Evolutionary conservation across 1,140 invertebrate species (phyloP).

Genomic region (Drosophila fuyamai): DNA sequence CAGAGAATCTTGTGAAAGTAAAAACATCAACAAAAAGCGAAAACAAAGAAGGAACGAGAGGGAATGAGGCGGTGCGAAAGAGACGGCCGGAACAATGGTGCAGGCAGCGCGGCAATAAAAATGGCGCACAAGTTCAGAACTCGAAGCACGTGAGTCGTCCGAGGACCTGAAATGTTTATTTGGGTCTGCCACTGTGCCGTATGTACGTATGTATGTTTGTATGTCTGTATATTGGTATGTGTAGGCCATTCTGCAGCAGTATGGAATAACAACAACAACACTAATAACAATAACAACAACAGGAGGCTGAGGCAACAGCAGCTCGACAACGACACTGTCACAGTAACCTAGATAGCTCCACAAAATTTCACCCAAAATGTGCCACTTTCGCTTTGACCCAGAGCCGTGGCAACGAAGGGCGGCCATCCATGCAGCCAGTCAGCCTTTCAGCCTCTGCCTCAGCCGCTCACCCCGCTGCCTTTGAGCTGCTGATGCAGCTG

Average conservation of each 20-base stretch:
- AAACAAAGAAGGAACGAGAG: conserved; percentile 24
- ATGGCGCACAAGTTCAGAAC: conserved; percentile 80
- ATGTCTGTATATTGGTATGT: conserved; percentile 35
- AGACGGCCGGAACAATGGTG: conserved; percentile 63
- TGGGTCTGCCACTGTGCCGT: conserved; percentile 55
- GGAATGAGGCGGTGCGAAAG: conserved; percentile 6
- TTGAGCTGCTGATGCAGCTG: conserved; percentile 16
- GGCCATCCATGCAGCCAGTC: conserved; percentile 45
- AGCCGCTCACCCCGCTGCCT: conserved; percentile 19
- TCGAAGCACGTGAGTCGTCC: conserved; percentile 73
- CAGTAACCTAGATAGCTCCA: conserved; percentile 81
- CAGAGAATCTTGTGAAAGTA: conserved; percentile 66
- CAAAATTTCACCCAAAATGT: conserved; percentile 80
- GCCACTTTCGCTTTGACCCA: conserved; percentile 82
- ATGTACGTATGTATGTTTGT: conserved; percentile 33
- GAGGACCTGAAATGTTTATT: conserved; percentile 73
- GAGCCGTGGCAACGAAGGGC: conserved; percentile 72
- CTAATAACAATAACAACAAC: conserved; percentile 41
- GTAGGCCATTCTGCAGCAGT: conserved; percentile 73
- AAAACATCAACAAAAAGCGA: conserved; percentile 76
- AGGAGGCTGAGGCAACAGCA: conserved; percentile 32
- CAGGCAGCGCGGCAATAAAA: conserved; percentile 74
- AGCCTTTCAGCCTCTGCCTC: background rate
- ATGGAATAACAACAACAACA: conserved; percentile 52
- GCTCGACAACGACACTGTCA: conserved; percentile 67